phyloP scores from a whole-genome alignment of 2,113 vertebrate species.

The Myrmecobius fasciatus region DNA sequence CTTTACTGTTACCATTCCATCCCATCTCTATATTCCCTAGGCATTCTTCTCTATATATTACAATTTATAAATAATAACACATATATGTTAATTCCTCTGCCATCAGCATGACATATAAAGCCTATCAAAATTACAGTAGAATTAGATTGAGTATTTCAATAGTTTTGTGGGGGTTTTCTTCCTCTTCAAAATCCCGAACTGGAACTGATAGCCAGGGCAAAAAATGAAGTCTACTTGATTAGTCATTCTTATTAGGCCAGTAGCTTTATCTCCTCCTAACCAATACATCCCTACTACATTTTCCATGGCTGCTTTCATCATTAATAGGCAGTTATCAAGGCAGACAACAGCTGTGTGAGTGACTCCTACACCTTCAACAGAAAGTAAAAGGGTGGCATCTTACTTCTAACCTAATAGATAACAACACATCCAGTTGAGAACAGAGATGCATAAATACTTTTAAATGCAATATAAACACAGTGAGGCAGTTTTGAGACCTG shows the following conservation, averaged over 20 bases:
- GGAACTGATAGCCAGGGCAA: conserved; percentile 55
- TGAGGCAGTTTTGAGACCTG: not conserved
- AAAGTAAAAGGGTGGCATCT: not conserved
- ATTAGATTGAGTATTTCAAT: conserved; percentile 43
- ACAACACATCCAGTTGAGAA: not conserved
- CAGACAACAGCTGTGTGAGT: not conserved
- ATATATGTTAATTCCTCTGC: conserved; percentile 9
- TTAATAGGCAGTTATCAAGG: not conserved
- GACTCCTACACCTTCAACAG: not conserved
- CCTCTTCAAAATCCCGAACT: conserved; percentile 10
- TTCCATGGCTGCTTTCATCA: not conserved
- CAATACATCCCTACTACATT: not conserved
- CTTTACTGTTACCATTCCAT: conserved; percentile 20
- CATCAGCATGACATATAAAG: not conserved
- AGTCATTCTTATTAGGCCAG: conserved; percentile 25
- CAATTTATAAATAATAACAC: not conserved
- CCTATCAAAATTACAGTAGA: not conserved
- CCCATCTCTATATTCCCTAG: not conserved
- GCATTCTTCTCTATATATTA: not conserved
- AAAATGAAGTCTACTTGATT: conserved; percentile 60
- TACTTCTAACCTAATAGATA: not conserved
- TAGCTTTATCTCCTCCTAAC: not conserved
- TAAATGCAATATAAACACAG: not conserved
- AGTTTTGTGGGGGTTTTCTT: conserved; percentile 39
- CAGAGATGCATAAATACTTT: not conserved